Evolutionary conservation across 2,113 vertebrate species (phyloP).

Genomic region (Pomatostomus ruficeps): DNA sequence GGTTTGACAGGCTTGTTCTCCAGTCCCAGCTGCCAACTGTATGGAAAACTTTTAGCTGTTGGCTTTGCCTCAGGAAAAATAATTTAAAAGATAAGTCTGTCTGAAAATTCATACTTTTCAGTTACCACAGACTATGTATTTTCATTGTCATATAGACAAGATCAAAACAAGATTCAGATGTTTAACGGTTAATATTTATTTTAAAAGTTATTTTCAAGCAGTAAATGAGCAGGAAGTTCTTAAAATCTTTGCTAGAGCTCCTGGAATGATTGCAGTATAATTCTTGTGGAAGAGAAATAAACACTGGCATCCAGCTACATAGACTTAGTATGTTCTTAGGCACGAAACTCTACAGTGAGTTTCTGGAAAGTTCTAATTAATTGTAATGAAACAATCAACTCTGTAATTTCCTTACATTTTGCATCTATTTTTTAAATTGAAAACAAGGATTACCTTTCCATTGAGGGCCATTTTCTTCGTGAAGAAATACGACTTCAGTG

Average conservation of each 20-base stretch:
- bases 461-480: neutral
- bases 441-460: neutral
- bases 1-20: neutral
- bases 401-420: neutral
- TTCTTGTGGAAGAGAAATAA: neutral
- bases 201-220: conserved; percentile 19
- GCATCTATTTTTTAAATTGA: neutral
- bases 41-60: conserved; percentile 44
- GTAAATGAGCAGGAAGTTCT: neutral
- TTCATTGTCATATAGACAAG: conserved; percentile 25
- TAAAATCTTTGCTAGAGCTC: neutral
- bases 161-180: conserved; percentile 58
- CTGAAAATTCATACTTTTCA: conserved; percentile 58
- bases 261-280: neutral
- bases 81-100: conserved; percentile 14
- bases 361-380: neutral
- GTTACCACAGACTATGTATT: conserved; percentile 12
- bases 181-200: conserved; percentile 42
- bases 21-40: neutral
- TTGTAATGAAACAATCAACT: neutral
- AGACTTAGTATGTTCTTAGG: neutral
- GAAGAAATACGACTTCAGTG: neutral
- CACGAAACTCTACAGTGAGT: neutral
- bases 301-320: neutral
- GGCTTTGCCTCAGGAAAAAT: conserved; percentile 68